Conservation (phyloP, 1,140 invertebrate genomes). For the Drosophila melanogaster region DNA sequence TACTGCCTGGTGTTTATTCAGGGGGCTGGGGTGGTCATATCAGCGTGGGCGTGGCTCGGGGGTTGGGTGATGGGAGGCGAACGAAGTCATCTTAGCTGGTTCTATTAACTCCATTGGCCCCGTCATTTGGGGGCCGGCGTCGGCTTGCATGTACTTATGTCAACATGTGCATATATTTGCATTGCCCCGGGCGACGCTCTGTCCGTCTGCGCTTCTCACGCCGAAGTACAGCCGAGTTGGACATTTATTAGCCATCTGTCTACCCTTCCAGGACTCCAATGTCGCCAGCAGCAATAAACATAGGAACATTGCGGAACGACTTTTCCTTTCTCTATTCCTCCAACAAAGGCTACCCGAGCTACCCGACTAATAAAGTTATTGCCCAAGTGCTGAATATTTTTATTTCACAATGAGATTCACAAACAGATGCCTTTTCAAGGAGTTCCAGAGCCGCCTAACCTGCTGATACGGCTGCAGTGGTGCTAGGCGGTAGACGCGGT, state of each 20-base stretch:
- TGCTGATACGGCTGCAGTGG: neutral
- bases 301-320: neutral
- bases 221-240: constrained; percentile 10
- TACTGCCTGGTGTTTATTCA: constrained; percentile 37
- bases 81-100: constrained; percentile 41
- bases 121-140: constrained; percentile 39
- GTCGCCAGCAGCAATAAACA: no score
- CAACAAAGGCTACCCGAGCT: no score
- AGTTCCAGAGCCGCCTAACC: neutral
- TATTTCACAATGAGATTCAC: neutral
- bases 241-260: neutral
- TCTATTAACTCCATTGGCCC: constrained; percentile 66
- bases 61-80: neutral
- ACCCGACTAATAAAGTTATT: no score
- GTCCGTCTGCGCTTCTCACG: constrained; percentile 65
- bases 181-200: constrained; percentile 56
- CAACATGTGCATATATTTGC: constrained; percentile 71
- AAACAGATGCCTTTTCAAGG: neutral
- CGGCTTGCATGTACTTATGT: constrained; percentile 59
- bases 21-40: neutral
- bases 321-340: neutral
- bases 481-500: neutral
- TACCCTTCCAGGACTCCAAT: neutral
- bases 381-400: neutral
- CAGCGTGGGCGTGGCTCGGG: neutral